Percentiles rank a stretch among this genome's conserved stretches.
Conservation (phyloP, 2,888 invertebrate genomes). For the Drosophila planitibia region DNA sequence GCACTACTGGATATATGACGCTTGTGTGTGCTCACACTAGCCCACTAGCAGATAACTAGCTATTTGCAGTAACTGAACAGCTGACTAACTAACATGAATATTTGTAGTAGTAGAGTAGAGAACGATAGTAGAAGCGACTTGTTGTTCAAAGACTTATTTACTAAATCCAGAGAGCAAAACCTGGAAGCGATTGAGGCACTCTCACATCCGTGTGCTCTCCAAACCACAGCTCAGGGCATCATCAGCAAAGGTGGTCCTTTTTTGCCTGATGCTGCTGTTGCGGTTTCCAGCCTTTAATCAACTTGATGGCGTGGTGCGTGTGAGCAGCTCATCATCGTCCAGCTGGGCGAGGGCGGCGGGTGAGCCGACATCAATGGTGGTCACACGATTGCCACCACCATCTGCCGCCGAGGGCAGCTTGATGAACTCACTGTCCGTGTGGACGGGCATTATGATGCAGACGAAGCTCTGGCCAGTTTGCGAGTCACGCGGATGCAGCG, state of each 20-base stretch:
- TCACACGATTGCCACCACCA: slow-evolving; percentile 83
- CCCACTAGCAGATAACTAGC: slow-evolving; percentile 29
- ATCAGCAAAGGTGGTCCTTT: slow-evolving; percentile 32
- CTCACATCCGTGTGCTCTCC: slow-evolving; percentile 82
- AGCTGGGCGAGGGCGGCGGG: slow-evolving; percentile 76
- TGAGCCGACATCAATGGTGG: slow-evolving; percentile 84
- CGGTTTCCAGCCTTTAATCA: slow-evolving; percentile 56
- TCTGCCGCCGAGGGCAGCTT: slow-evolving; percentile 84
- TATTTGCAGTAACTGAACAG: slow-evolving; percentile 34
- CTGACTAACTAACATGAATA: slow-evolving; percentile 46
- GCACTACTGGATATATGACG: slow-evolving; percentile 49
- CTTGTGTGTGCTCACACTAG: slow-evolving; percentile 24
- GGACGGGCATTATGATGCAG: slow-evolving; percentile 95
- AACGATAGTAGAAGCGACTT: slow-evolving; percentile 27
- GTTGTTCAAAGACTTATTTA: slow-evolving; percentile 27
- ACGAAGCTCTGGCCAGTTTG: slow-evolving; percentile 93
- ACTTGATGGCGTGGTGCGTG: slow-evolving; percentile 69
- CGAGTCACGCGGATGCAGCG: slow-evolving; percentile 93
- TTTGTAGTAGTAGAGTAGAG: slow-evolving; percentile 35
- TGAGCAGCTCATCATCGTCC: slow-evolving; percentile 80
- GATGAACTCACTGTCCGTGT: slow-evolving; percentile 83
- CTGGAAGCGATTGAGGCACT: slow-evolving; percentile 20
- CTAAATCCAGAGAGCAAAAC: slow-evolving; percentile 26
- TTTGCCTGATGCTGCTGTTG: slow-evolving; percentile 25
- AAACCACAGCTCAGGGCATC: slow-evolving; percentile 55